These are phyloP conservation scores for Drosophila gunungcola DNA, from an alignment of 1,140 invertebrate species.

Conservation along the genomic window DNA sequence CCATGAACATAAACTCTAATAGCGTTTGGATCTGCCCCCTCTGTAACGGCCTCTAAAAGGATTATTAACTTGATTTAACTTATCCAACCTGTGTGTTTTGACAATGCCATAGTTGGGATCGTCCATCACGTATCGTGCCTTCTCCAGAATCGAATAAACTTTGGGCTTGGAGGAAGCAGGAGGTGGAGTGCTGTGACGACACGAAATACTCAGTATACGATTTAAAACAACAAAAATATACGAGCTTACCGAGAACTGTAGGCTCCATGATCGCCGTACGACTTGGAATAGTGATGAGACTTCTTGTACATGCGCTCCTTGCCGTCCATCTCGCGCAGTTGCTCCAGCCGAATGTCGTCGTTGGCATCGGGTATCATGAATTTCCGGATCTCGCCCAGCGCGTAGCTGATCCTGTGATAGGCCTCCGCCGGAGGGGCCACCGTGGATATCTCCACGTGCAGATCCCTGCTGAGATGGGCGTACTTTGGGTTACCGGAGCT, in stretches of 20 bases:
- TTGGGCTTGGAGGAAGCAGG: slow-evolving; percentile 87
- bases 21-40: no score
- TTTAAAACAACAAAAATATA: neutral
- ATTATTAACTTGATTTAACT: neutral
- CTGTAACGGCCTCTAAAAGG: neutral
- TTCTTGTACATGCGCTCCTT: slow-evolving; percentile 81
- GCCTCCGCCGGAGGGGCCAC: slow-evolving; percentile 95
- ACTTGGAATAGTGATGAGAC: slow-evolving; percentile 79
- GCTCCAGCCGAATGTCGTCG: slow-evolving; percentile 92
- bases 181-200: slow-evolving; percentile 72
- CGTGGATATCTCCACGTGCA: slow-evolving; percentile 97
- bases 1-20: neutral
- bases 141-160: slow-evolving; percentile 92
- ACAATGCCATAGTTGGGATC: slow-evolving; percentile 87
- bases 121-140: slow-evolving; percentile 92
- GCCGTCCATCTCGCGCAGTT: slow-evolving; percentile 89
- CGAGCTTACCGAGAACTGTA: slow-evolving; percentile 68
- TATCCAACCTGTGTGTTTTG: slow-evolving; percentile 74
- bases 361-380: slow-evolving; percentile 90
- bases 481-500: slow-evolving; percentile 96
- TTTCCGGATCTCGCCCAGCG: slow-evolving; percentile 91
- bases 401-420: slow-evolving; percentile 95
- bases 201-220: slow-evolving; percentile 1
- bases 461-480: slow-evolving; percentile 94
- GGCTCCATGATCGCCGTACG: slow-evolving; percentile 74